A percentile compares a stretch with the other conserved stretches of the same genome.
These are phyloP conservation scores for Terebella lapidaria DNA, from an alignment of 2,888 invertebrate genomes.

Conservation along the genomic window DNA sequence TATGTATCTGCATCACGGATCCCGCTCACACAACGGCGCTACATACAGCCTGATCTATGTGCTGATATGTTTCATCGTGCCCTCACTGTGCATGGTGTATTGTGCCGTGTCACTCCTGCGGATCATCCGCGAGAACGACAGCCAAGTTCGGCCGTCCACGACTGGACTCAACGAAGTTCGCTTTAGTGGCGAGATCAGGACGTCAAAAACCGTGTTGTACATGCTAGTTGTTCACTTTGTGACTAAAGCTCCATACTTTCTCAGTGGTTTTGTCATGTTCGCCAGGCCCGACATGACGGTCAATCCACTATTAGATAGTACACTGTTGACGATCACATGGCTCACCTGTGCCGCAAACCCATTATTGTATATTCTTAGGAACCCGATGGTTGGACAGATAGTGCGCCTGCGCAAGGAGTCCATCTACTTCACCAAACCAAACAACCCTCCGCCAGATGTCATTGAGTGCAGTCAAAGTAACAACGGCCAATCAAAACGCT, in stretches of 20 bases:
- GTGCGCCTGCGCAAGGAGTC: constrained; percentile 5
- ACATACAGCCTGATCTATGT: constrained; percentile 5
- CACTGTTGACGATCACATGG: constrained; percentile 3
- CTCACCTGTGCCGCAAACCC: constrained; percentile 8
- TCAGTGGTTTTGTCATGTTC: not conserved
- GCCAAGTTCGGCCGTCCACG: constrained; percentile 6
- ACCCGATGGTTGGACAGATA: constrained; percentile 10
- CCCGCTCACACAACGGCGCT: not conserved
- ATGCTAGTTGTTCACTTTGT: constrained; percentile 8
- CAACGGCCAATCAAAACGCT: no score
- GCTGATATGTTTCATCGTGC: not conserved
- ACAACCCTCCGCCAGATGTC: not conserved
- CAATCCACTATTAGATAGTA: not conserved
- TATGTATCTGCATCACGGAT: constrained; percentile 2
- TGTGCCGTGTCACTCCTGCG: not conserved
- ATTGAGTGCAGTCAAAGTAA: no score
- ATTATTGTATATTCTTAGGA: constrained; percentile 10
- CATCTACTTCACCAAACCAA: constrained; percentile 1
- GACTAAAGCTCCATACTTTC: constrained; percentile 2
- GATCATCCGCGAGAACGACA: constrained; percentile 1
- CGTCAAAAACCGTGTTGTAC: constrained; percentile 10
- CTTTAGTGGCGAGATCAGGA: constrained; percentile 13
- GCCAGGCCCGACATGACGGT: not conserved
- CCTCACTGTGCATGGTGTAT: constrained; percentile 3
- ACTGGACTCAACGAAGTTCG: constrained; percentile 3